Evolutionary conservation across 2,888 invertebrate genomes (phyloP), one percentile per base, ranked within the genome.

Genomic region (Polymixis flavicincta): DNA sequence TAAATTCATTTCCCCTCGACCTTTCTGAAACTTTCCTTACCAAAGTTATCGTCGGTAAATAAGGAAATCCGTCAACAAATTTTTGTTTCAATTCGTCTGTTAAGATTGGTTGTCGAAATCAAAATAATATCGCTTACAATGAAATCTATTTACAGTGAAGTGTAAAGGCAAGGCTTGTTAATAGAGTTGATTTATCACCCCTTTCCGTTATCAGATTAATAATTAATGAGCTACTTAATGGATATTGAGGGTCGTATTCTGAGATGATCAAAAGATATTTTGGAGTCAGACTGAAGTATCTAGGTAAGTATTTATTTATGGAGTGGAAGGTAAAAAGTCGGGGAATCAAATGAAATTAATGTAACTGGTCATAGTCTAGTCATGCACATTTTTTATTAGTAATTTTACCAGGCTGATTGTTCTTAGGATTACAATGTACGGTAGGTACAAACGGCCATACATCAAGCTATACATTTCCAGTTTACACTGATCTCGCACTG

Each of bases 101-200:
- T 64, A 61, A 54, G 72, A 72, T 85, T 66, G 82, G 64, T 55
- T 45, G 59, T 61, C 28, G 28, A 60, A 68, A 59, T 85, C 82
- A 71, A 74, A 78, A 85, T 76, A 80, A 80, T 78, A 82, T 85
- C 75, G 60, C 61, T 76, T 67, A 76, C 81, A 75, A 55, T 65
- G 1, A 50, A 80, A 76, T 75, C 65, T 78, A 61, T 75, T 85
- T 70, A 75, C 71, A 55, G 65, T 59, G 37, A 61, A 75, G 60
- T 75, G 71, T 78, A 86, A 81, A 70, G 76, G 64, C 71, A 59
- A 59, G 28, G 37, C 17, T 77, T 54, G 42, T 50, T 84, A 86
- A 84, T 81, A 70, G 68, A 78, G 76, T 86, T 72, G 71, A 84
- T 81, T 78, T 81, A 86, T 72, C 68, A 74, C 73, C 70, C 71